Base-by-base conservation (phyloP, 1,140 invertebrate species). In the Ruditapes philippinarum region DNA sequence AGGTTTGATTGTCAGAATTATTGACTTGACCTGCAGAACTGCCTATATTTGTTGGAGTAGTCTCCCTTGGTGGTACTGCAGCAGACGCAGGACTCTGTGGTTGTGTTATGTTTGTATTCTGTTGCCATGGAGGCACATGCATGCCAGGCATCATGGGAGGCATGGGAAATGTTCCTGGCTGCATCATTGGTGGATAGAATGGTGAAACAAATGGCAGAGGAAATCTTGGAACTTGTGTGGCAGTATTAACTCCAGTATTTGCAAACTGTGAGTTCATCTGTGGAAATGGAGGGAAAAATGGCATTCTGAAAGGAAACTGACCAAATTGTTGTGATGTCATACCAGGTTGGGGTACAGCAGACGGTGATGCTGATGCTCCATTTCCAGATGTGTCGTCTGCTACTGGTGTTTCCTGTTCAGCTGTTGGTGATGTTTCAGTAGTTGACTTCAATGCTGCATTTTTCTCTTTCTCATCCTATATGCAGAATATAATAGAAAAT, bases 391-490 rank as follows among this genome's bases (percentile, higher is more conserved):
- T 79, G n/a, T 54, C n/a, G n/a, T 45, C 45, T 42, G 42, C 49
- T 28, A n/a, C n/a, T 4, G 73, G 28, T 28, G n/a, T 87, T 42
- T 40, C 36, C 12, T 45, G 5, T 78, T 78, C 31, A 51, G 1
- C 25, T 31, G 74, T 22, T 28, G 31, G 9, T 12, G 31, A 14
- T 36, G 25, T 12, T 40, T 54, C 28, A 38, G 70, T 22, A 17
- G 38, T 19, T 25, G 68, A 54, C 40, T 80, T 54, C 31, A 85
- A 28, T 33, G 82, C 82, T 62, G 76, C 89, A 83, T 88, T 88
- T 68, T 90, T 90, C 68, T 90, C 89, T 62, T 90, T 88, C 78
- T 90, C 89, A 83, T 70, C 85, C 89, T 90, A 22, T 11, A 79
- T 54, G 38, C 17, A 11, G 36, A 49, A 38, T 25, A 17, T 49